Conservation (phyloP, 2,797 vertebrate species). For the Lerista edwardsae region DNA sequence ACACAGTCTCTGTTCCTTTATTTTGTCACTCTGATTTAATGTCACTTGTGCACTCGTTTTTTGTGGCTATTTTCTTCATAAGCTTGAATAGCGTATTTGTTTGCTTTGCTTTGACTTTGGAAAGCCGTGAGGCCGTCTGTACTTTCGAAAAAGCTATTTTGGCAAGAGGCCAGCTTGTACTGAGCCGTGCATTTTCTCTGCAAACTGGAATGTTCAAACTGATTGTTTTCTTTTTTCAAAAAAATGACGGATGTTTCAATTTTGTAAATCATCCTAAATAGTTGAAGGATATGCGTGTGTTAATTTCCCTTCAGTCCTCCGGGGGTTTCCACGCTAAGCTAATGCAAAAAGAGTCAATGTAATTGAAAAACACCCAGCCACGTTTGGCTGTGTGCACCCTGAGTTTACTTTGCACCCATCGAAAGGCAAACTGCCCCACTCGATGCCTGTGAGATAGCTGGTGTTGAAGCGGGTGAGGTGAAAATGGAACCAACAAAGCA, state of each 20-base stretch:
- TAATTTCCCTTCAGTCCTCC: background rate
- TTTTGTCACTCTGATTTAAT: no score
- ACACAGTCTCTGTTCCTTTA: no score
- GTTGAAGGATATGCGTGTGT: background rate
- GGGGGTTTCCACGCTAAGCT: constrained; percentile 4
- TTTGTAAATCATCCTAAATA: constrained; percentile 15
- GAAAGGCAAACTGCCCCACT: constrained; percentile 42
- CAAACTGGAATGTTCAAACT: constrained; percentile 18
- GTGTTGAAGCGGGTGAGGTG: background rate
- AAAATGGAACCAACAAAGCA: constrained; percentile 25
- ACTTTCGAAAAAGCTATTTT: constrained; percentile 41
- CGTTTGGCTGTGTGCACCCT: background rate
- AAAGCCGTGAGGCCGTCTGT: constrained; percentile 55
- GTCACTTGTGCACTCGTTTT: no score
- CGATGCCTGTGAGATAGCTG: constrained; percentile 26
- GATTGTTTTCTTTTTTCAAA: background rate
- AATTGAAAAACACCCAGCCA: background rate
- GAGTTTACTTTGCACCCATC: constrained; percentile 19
- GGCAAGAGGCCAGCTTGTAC: constrained; percentile 41
- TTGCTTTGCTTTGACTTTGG: constrained; percentile 46
- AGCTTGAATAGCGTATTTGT: constrained; percentile 43
- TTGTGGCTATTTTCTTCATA: background rate
- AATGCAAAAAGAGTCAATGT: constrained; percentile 26
- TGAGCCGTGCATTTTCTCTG: background rate
- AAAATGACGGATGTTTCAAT: background rate